Conservation (phyloP, 2,888 invertebrate species). For the Amphipyra tragopoginis region DNA sequence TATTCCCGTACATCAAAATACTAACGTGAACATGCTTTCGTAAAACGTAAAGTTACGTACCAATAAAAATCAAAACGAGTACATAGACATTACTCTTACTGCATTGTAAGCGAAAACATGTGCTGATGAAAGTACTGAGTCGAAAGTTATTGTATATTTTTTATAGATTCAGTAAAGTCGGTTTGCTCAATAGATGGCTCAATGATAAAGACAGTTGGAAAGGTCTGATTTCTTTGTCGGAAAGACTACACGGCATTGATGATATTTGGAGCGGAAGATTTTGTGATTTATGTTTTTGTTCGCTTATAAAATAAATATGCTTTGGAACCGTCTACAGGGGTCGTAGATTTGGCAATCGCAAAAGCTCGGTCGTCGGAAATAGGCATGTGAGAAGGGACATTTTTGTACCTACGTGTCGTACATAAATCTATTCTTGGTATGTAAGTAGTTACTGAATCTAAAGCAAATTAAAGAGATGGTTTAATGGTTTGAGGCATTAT, state of each 20-base stretch:
- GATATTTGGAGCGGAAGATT: slow-evolving; percentile 64
- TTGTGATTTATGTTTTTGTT: slow-evolving; percentile 62
- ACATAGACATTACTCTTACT: slow-evolving; percentile 35
- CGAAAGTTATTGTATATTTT: slow-evolving; percentile 62
- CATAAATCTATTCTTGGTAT: background rate
- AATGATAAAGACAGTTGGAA: slow-evolving; percentile 63
- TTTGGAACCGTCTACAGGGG: slow-evolving; percentile 26
- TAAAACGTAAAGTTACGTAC: slow-evolving; percentile 19
- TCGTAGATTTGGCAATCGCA: slow-evolving; percentile 27
- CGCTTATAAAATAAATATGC: slow-evolving; percentile 56
- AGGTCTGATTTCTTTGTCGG: slow-evolving; percentile 61
- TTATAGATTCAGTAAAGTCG: slow-evolving; percentile 62
- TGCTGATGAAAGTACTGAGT: slow-evolving; percentile 36
- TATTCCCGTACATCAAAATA: slow-evolving; percentile 6
- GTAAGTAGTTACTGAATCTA: background rate
- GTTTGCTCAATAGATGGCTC: slow-evolving; percentile 61
- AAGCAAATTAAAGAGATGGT: background rate
- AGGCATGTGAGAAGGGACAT: slow-evolving; percentile 16
- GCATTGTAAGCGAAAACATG: slow-evolving; percentile 41
- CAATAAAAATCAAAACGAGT: slow-evolving; percentile 40
- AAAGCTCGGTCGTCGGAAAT: slow-evolving; percentile 37
- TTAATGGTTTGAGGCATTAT: too few species aligned
- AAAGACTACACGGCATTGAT: slow-evolving; percentile 57
- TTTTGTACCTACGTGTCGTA: slow-evolving; percentile 11
- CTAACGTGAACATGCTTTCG: background rate